Evolutionary conservation across 2,888 invertebrate genomes (phyloP).

Genomic region (Drosophila limbata): DNA sequence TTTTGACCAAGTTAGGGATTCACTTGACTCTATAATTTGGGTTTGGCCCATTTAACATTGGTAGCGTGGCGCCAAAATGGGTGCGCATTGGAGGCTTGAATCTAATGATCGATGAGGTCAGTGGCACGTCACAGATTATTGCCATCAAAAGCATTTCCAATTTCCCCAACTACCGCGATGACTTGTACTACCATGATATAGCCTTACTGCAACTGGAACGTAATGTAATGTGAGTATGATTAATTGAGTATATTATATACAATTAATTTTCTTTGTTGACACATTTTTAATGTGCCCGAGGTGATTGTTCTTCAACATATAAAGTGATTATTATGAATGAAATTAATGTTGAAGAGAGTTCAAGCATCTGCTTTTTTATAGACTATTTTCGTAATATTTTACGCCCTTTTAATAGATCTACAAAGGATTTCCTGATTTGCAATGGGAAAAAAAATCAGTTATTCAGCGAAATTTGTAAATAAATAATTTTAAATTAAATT

Average conservation of each 20-base stretch:
- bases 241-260: neutral
- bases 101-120: constrained; percentile 69
- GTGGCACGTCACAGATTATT: constrained; percentile 72
- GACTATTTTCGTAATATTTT: neutral
- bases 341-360: constrained; percentile 4
- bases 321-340: constrained; percentile 12
- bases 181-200: constrained; percentile 80
- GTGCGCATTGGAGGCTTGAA: constrained; percentile 83
- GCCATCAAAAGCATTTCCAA: constrained; percentile 62
- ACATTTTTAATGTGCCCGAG: constrained; percentile 5
- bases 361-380: constrained; percentile 1
- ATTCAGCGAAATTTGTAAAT: neutral
- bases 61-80: constrained; percentile 72
- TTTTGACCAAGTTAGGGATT: neutral
- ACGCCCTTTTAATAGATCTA: neutral
- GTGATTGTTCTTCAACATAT: constrained; percentile 8
- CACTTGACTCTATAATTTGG: neutral
- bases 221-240: constrained; percentile 73
- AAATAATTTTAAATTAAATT: no score
- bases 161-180: constrained; percentile 73
- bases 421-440: neutral
- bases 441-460: neutral
- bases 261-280: constrained; percentile 4
- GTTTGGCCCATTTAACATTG: constrained; percentile 16
- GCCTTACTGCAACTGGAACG: constrained; percentile 72